Percentiles rank a stretch among this genome's conserved stretches.
Conservation (phyloP, 2,797 vertebrate genomes). For the Varecia variegata region DNA sequence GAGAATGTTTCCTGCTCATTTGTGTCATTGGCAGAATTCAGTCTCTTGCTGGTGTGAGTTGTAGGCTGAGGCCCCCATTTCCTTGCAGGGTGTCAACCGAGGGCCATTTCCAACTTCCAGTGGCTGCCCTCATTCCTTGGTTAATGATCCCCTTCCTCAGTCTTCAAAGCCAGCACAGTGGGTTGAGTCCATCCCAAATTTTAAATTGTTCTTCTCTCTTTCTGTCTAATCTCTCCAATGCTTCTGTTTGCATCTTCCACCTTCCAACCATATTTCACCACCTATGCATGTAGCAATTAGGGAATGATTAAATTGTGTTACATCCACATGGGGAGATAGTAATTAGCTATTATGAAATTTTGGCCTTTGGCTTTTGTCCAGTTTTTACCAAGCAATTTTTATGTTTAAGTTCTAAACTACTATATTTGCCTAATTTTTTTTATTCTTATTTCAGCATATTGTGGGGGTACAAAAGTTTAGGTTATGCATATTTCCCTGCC, state of each 20-base stretch:
- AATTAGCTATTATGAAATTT: not conserved
- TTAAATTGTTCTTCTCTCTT: not conserved
- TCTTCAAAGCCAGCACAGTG: not conserved
- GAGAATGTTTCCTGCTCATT: not conserved
- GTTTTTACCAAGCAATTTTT: not conserved
- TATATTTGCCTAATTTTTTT: not conserved
- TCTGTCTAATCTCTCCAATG: not conserved
- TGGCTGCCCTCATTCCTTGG: not conserved
- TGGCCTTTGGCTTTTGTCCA: not conserved
- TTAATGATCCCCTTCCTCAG: not conserved
- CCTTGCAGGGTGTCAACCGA: not conserved
- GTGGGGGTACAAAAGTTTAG: no score
- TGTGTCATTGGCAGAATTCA: not conserved
- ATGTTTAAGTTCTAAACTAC: not conserved
- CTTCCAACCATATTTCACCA: not conserved
- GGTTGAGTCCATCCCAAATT: not conserved
- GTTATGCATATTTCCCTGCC: no score
- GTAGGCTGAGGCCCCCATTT: not conserved
- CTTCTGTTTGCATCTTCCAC: not conserved
- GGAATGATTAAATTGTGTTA: not conserved
- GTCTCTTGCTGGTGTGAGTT: not conserved
- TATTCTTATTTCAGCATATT: no score
- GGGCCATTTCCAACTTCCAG: not conserved
- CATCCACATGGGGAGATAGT: not conserved
- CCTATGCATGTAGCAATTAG: not conserved